Evolutionary conservation across 2,888 invertebrate genomes (phyloP), one percentile per base, ranked within the genome.

Genomic region (Apomyelois bistriatella): DNA sequence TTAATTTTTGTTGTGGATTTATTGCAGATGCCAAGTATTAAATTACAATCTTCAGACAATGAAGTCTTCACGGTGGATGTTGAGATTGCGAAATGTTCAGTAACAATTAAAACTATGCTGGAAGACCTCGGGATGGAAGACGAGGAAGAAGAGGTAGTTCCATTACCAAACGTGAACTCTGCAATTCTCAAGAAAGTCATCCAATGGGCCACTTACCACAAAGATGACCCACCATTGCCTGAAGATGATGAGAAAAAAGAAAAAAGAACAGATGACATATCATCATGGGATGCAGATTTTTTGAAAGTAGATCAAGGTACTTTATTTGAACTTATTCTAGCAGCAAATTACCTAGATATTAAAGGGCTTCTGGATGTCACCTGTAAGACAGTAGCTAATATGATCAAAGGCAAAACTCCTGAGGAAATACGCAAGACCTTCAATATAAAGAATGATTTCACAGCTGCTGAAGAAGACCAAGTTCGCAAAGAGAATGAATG

Each of bases 281-380:
- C 97, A 17, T 97, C 98, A 0, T 99, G 99, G 99, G 99, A 99
- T 91, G 97, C 98, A 0, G 99, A 99, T 81, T 99, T 99, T 75
- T 90, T 99, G 7, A 99, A 99, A 92, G 99, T 99, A 32, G 98
- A 99, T 80, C 98, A 99, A 81, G 98, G 97, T 56, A 99, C 98
- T 0, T 89, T 99, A 10, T 99, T 98, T 79, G 99, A 99, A 88
- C 90, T 99, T 40, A 99, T 99, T 70, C 88, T 99, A 91, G 98
- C 99, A 48, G 98, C 99, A 7, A 99, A 99, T 85, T 99, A 99
- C 79, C 91, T 99, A 71, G 98, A 99, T 74, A 99, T 99, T 61
- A 96, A 97, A 78, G 97, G 98, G 0, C 91, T 99, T 54, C 85
- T 99, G 69, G 99, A 99, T 86, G 99, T 99, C 0, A 98, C 99